These are phyloP conservation scores for Heliconius melpomene DNA, from an alignment of 1,140 invertebrate genomes.

Conservation along the genomic window DNA sequence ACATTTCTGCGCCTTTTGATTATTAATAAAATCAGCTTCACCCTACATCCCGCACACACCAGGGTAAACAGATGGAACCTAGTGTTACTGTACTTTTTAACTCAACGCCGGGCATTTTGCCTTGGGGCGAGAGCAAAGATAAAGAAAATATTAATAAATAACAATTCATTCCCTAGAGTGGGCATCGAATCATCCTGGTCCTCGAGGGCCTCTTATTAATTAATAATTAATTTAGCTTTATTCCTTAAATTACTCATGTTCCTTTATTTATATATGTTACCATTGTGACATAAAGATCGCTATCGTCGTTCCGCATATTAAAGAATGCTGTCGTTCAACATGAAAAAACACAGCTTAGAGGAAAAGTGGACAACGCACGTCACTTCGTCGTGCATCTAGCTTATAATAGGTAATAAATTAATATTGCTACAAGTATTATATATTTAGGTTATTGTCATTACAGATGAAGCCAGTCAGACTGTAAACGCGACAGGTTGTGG, in stretches of 20 bases:
- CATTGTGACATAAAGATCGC: not conserved
- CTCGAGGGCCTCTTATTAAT: too few relatives aligned
- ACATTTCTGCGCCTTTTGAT: not conserved
- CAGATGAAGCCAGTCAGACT: not conserved
- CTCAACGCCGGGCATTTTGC: too few relatives aligned
- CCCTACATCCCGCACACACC: not conserved
- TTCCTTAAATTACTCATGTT: not conserved
- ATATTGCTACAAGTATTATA: too few relatives aligned
- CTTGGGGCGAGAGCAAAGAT: too few relatives aligned
- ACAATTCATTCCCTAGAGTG: too few relatives aligned
- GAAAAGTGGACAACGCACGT: not conserved
- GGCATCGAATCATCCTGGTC: too few relatives aligned
- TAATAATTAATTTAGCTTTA: not conserved
- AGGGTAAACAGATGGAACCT: too few relatives aligned
- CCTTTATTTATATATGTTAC: not conserved
- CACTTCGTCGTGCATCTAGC: too few relatives aligned
- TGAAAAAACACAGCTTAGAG: not conserved
- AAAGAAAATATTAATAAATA: too few relatives aligned
- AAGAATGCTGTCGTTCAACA: not conserved
- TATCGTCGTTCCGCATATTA: not conserved
- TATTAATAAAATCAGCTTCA: not conserved
- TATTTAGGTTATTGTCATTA: too few relatives aligned
- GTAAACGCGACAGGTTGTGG: not conserved
- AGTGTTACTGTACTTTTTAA: too few relatives aligned
- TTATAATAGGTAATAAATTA: too few relatives aligned